Conservation (phyloP, 2,113 vertebrate genomes). For the Centropus unirufus region DNA sequence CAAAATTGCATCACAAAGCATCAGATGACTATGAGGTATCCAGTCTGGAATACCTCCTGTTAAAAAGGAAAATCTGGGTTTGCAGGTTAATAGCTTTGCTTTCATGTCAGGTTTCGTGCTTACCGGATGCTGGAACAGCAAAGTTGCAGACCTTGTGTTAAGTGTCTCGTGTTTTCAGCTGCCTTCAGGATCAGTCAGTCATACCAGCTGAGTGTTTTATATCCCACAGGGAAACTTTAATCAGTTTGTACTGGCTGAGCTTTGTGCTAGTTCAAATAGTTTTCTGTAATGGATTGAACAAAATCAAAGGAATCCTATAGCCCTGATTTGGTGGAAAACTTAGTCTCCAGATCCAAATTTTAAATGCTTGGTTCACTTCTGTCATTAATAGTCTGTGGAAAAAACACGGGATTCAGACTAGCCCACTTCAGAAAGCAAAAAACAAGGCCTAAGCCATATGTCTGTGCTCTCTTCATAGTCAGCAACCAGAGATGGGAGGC, state of each 20-base stretch:
- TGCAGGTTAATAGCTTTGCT: not conserved
- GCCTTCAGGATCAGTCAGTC: not conserved
- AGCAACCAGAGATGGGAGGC: not conserved
- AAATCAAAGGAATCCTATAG: not conserved
- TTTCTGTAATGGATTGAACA: not conserved
- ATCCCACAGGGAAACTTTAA: not conserved
- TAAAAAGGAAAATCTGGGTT: not conserved
- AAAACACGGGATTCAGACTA: not conserved
- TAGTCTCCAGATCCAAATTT: not conserved
- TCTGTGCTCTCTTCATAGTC: not conserved
- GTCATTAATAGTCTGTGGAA: not conserved
- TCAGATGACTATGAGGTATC: not conserved
- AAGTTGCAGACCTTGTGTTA: not conserved
- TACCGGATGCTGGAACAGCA: not conserved
- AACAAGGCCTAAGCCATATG: not conserved
- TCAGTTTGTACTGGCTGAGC: not conserved
- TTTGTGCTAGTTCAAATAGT: not conserved
- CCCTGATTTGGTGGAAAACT: not conserved
- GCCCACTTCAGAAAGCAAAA: not conserved
- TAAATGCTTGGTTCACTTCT: not conserved
- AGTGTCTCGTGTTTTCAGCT: not conserved
- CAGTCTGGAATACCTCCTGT: not conserved
- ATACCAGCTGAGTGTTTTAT: not conserved
- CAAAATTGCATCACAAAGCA: not conserved
- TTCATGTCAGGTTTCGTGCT: not conserved